Evolutionary conservation across 2,888 invertebrate species (phyloP), one percentile per base, ranked within the genome.

Genomic region (Timema cristinae): DNA sequence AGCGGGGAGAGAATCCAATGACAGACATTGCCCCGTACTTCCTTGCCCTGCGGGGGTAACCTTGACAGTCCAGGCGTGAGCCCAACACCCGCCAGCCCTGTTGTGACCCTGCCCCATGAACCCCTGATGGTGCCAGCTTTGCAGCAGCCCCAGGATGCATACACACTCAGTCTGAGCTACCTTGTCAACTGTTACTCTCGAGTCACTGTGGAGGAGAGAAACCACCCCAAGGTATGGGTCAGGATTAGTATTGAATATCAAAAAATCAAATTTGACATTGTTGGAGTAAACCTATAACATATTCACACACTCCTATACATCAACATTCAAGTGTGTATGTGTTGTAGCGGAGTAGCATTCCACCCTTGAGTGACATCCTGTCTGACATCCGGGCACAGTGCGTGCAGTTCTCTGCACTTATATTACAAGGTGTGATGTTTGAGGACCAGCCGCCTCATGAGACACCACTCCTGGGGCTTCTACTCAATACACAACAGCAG

Each of bases 131-230:
- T 85, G 75, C 75, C 79, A 6, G 66, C 77, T 52, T 79, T 67
- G 76, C 82, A 80, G 73, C 84, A 82, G 79, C 81, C 81, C 72
- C 67, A 82, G 84, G 66, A 8, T 56, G 61, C 79, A 0, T 76
- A 79, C 66, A 76, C 76, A 49, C 67, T 79, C 56, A 81, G 81
- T 1, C 75, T 83, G 47, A 78, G 78, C 67, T 89, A 88, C 78
- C 80, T 90, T 71, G 82, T 88, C 77, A 88, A 88, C 75, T 87
- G 86, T 79, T 93, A 93, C 81, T 88, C 89, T 56, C 86, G 91
- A 77, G 89, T 92, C 15, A 87, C 89, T 54, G 80, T 88, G 0
- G 93, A 93, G 80, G 92, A 92, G 80, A 84, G 91, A 77, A 90
- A 89, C 79, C 87, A 91, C 79, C 89, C 92, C 32, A 93, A 92